These are phyloP conservation scores for Pao palembangensis DNA, from an alignment of 2,113 vertebrate species.

Conservation along the genomic window DNA sequence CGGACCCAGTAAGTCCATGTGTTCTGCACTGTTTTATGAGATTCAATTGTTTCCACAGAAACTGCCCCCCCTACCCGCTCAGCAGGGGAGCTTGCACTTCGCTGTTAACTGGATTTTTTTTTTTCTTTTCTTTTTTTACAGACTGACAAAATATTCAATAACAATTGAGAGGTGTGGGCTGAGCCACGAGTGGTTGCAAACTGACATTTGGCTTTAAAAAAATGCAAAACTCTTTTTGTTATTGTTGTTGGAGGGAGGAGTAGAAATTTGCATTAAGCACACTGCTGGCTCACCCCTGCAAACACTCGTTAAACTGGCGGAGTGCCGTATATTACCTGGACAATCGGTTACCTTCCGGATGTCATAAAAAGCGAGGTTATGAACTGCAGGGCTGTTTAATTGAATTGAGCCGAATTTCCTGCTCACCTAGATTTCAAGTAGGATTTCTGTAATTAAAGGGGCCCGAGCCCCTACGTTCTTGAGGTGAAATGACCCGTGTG, in stretches of 20 bases:
- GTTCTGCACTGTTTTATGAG: conserved; percentile 51
- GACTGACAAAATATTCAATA: conserved; percentile 27
- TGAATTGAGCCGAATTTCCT: conserved; percentile 38
- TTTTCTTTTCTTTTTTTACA: neutral
- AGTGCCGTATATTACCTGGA: conserved; percentile 10
- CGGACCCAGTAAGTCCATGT: conserved; percentile 80
- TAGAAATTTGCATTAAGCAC: neutral
- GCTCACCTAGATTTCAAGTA: conserved; percentile 21
- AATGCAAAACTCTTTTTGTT: neutral
- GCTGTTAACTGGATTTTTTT: conserved; percentile 9
- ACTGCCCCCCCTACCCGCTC: conserved; percentile 12
- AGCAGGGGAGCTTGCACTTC: conserved; percentile 17
- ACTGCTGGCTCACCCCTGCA: conserved; percentile 8
- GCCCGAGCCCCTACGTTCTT: conserved; percentile 6
- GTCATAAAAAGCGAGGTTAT: conserved; percentile 26
- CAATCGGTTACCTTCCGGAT: conserved; percentile 17
- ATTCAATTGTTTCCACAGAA: conserved; percentile 37
- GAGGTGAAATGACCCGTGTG: neutral
- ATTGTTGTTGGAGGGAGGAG: neutral
- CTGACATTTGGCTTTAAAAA: neutral
- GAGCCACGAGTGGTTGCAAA: conserved; percentile 3
- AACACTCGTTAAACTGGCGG: conserved; percentile 17
- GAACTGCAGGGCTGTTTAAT: conserved; percentile 24
- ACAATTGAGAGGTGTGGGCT: conserved; percentile 15
- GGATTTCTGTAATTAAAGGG: conserved; percentile 24